A percentile compares a stretch with the other conserved stretches of the same genome.
Conservation (phyloP, 2,797 vertebrate species). For the Ambastaia sidthimunki region DNA sequence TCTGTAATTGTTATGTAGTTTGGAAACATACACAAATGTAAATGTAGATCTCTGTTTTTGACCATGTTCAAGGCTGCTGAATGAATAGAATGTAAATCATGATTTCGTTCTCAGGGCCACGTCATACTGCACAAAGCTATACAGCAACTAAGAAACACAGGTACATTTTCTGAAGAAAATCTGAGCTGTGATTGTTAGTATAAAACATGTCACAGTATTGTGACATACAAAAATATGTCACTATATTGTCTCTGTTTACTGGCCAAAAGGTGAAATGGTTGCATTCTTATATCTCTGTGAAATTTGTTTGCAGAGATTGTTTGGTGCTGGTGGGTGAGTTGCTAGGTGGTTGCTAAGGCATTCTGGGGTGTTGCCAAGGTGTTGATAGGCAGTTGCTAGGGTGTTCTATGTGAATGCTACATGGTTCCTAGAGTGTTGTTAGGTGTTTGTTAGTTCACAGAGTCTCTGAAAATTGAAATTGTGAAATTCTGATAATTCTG, state of each 20-base stretch:
- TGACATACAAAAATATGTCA: too few species aligned
- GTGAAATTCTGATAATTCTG: too few species aligned
- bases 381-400: too few species aligned
- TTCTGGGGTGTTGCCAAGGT: background rate
- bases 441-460: background rate
- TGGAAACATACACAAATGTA: constrained; percentile 41
- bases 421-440: background rate
- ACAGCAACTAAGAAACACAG: background rate
- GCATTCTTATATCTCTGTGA: too few species aligned
- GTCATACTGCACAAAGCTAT: background rate
- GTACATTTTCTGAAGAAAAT: background rate
- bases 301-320: background rate
- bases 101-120: constrained; percentile 31
- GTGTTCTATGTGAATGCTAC: background rate
- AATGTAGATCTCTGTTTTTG: constrained; percentile 29
- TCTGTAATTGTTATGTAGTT: constrained; percentile 33
- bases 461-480: too few species aligned
- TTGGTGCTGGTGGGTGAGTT: background rate
- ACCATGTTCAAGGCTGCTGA: constrained; percentile 24
- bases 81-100: constrained; percentile 30
- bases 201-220: background rate
- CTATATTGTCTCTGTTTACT: background rate
- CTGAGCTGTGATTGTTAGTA: background rate
- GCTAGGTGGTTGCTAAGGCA: background rate
- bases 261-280: background rate